Evolutionary conservation across 2,888 invertebrate species (phyloP), one percentile per base, ranked within the genome.

Genomic region (Phengaris alcon): DNA sequence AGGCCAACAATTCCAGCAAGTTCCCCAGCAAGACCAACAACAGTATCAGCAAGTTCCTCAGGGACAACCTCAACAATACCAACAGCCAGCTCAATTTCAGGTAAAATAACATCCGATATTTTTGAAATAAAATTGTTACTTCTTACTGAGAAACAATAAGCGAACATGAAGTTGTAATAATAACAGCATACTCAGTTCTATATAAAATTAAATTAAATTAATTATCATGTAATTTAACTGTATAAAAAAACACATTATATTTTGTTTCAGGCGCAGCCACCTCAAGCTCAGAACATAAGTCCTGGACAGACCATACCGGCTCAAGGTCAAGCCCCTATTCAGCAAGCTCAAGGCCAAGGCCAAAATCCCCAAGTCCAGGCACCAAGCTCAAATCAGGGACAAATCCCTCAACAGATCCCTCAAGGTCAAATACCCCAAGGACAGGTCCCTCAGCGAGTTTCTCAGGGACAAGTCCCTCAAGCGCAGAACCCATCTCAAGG

Each of bases 381-480:
- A 15, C 69, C 69, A n/a, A 48, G 10, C 59, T 22, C 48, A 48
- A 46, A 15, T 15, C 44, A 69, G n/a, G 35, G 35, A 1, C 76
- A 77, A 76, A 48, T 13, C 9, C 4, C n/a, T 48, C 69, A 46
- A 48, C 69, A 69, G 51, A 51, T 48, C 5, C 69, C 69, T 13
- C 76, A 75, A 12, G 77, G 69, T n/a, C 81, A 81, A 57, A 78
- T 77, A 6, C 79, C 80, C 8, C 81, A 80, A 64, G 79, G 76
- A 2, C 83, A 82, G 77, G 75, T 69, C 3, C 76, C 75, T 0
- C 82, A 81, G 75, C 81, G 81, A 44, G 78, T 52, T 9, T 80
- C 80, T 46, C 84, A 84, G 70, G 82, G 77, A 6, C 84, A 84
- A 78, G 75, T 76, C 35, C 77, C 75, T 0, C 81, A 81, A 75